Percentiles rank a stretch among this genome's conserved stretches.
Evolutionary conservation across 1,140 invertebrate genomes (phyloP).

Genomic region (Orussus abietinus): DNA sequence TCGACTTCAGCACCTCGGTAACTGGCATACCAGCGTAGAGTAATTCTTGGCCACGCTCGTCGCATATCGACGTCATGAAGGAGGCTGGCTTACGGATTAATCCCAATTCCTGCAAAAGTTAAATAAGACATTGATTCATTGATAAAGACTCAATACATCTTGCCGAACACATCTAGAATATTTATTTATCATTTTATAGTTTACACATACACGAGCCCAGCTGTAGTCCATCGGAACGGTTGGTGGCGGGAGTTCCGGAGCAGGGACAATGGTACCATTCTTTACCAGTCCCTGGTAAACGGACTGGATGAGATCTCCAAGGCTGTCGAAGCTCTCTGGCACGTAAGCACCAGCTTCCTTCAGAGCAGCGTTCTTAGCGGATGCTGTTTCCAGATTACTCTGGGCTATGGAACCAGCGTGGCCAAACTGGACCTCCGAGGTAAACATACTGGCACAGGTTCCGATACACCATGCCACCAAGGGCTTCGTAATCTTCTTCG

Average conservation of each 20-base stretch:
- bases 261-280: constrained; percentile 78
- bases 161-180: constrained; percentile 4
- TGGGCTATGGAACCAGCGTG: constrained; percentile 98
- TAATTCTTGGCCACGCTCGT: constrained; percentile 97
- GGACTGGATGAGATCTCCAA: constrained; percentile 72
- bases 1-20: constrained; percentile 83
- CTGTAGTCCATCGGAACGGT: constrained; percentile 99
- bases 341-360: constrained; percentile 81
- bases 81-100: constrained; percentile 98
- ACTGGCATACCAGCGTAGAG: constrained; percentile 99
- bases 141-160: constrained; percentile 3
- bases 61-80: constrained; percentile 99
- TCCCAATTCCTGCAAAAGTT: constrained; percentile 77
- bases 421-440: constrained; percentile 98
- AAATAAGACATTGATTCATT: constrained; percentile 8
- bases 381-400: constrained; percentile 90
- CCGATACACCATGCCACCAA: constrained; percentile 98
- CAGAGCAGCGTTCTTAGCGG: constrained; percentile 86
- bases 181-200: constrained; percentile 8
- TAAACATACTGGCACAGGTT: constrained; percentile 90
- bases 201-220: constrained; percentile 81
- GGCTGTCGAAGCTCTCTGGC: constrained; percentile 88
- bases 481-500: constrained; percentile 85
- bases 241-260: constrained; percentile 91
- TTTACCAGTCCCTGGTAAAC: constrained; percentile 79